Base-by-base conservation (phyloP, 2,113 vertebrate species). In the Gobius niger region DNA sequence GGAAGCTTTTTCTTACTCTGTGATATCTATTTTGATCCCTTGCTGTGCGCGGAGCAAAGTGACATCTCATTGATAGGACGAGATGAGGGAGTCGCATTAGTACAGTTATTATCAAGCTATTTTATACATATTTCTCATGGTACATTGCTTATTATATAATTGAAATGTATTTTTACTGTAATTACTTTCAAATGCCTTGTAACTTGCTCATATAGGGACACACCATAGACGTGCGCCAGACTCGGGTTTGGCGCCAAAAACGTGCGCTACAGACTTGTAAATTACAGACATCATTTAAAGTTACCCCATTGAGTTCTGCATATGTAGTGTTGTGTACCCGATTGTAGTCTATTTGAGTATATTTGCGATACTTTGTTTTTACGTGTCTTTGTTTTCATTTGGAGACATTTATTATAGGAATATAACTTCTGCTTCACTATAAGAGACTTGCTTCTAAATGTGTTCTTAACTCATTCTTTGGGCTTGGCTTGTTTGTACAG, bases 401-500 rank as follows among this genome's bases (percentile, higher is more conserved):
- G 3, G 67, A 65, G 75, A 78, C 83, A 81, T 74, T 60, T 75
- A 34, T 34, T 34, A 62, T 86, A 88, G 77, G 54, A 82, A 70
- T 88, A 85, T 87, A 82, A 84, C 82, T 87, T 88, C 76, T 80
- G 85, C 88, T 90, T 88, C 76, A 82, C 80, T 85, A 80, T 87
- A 63, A 85, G 82, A 84, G 16, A 81, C 71, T 77, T 73, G 87
- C 85, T 88, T 81, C 68, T 63, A 73, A 69, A 88, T 85, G 90
- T 88, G 80, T 84, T 88, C 75, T 77, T 77, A 87, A 68, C 83
- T 85, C 44, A 67, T 86, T 90, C 76, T 82, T 88, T 89, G 77
- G 78, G 84, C 89, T 91, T 85, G 87, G 81, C 89, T 90, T 89
- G 81, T 90, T 90, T 91, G 89, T 91, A 90, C 78, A 90, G 85